Percentiles rank a stretch among this genome's conserved stretches.
Conservation (phyloP, 1,140 invertebrate genomes). For the Hylaeus anthracinus region DNA sequence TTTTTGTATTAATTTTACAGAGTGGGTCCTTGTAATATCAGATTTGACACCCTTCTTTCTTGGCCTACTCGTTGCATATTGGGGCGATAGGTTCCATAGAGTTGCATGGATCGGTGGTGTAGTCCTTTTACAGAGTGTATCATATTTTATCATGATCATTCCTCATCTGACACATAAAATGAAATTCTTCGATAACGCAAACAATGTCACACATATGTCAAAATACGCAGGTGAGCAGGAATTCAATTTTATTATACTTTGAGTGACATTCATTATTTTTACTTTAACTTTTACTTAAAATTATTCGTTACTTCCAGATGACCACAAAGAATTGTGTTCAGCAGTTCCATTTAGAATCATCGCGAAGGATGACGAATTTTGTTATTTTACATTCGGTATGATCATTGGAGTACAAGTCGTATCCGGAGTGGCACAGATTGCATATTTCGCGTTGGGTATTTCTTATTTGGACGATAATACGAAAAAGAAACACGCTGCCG, state of each 20-base stretch:
- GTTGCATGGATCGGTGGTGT: conserved; percentile 83
- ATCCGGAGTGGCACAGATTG: conserved; percentile 82
- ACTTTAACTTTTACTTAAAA: too few relatives aligned
- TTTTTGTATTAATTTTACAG: conserved; percentile 70
- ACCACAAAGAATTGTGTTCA: conserved; percentile 75
- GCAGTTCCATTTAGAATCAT: conserved; percentile 63
- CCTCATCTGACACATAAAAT: conserved; percentile 80
- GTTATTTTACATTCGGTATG: conserved; percentile 79
- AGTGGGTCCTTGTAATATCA: conserved; percentile 82
- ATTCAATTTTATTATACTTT: neutral
- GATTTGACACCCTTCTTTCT: conserved; percentile 81
- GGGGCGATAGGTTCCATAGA: conserved; percentile 83
- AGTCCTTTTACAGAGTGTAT: conserved; percentile 81
- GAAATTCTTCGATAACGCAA: conserved; percentile 66
- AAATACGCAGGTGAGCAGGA: conserved; percentile 69
- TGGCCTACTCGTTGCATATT: conserved; percentile 82
- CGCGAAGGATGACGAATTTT: conserved; percentile 65
- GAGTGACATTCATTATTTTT: too few relatives aligned
- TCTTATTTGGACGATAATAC: conserved; percentile 87
- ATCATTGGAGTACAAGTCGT: conserved; percentile 83
- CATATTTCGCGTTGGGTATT: conserved; percentile 85
- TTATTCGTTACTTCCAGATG: conserved; percentile 65
- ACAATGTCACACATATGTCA: conserved; percentile 71
- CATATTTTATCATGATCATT: conserved; percentile 82
- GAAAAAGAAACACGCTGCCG: conserved; percentile 81